Evolutionary conservation across 2,888 invertebrate species (phyloP), one percentile per base, ranked within the genome.

Genomic region (Polydesmus complanatus): DNA sequence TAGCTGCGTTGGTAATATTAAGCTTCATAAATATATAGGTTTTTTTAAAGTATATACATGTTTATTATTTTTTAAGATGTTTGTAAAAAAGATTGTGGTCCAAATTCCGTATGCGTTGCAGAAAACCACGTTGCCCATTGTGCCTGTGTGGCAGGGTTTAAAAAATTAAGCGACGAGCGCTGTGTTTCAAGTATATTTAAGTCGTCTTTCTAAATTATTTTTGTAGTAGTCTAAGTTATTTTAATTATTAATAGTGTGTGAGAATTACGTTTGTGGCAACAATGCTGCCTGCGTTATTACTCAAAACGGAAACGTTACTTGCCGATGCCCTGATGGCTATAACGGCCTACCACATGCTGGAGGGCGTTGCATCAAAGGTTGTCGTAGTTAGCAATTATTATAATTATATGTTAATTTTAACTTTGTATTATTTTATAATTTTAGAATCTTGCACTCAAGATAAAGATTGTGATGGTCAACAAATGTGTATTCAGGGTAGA

Each of bases 331-430:
- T 1, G 87, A 89, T 71, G 90, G 90, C 54, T 86, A 84, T 72
- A 81, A 84, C 61, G 92, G 92, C 22, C 92, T 93, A 75, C 91
- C 93, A 5, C 93, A 92, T 78, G 88, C 91, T 1, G 93, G 93
- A 26, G 93, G 92, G 49, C 80, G 80, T 60, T 93, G 93, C 70
- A 79, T 79, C 60, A 67, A 67, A 56, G 65, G 66, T 66, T 58
- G n/a, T n/a, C n/a, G 56, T 14, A 49, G 52, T 49, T 5, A 14
- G 21, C 27, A n/a, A 19, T 54, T 55, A 55, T 5, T 2, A 25
- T 11, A 22, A 48, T 2, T 52, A 2, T n/a, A 54, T 3, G n/a
- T 11, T 51, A 19, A 51, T 8, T 11, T n/a, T 52, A 52, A 52
- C n/a, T 5, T 8, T 8, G 5, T 5, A n/a, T 22, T 19, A n/a